Conservation (phyloP, 2,888 invertebrate genomes). For the Stegana nigrithorax region DNA sequence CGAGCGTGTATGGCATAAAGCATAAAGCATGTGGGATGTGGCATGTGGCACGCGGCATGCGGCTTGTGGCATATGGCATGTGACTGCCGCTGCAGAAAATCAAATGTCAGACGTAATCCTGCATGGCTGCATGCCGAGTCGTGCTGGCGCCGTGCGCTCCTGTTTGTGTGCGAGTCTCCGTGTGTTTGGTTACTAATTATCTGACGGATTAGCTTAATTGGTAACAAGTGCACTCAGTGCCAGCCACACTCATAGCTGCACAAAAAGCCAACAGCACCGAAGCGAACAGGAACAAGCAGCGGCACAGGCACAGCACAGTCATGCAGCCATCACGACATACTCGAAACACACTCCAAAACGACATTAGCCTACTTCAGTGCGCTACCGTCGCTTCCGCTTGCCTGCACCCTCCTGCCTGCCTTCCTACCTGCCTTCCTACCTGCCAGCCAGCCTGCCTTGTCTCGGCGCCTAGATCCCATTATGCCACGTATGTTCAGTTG, state of each 20-base stretch:
- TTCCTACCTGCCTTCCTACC: constrained; percentile 12
- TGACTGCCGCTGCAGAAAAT: background rate
- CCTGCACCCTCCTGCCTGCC: constrained; percentile 25
- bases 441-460: background rate
- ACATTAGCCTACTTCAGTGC: constrained; percentile 56
- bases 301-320: constrained; percentile 31
- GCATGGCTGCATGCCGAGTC: background rate
- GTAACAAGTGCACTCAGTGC: constrained; percentile 61
- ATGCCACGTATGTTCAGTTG: too few species aligned
- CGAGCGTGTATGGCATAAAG: background rate
- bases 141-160: constrained; percentile 7
- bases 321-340: constrained; percentile 27
- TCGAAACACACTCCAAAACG: constrained; percentile 52
- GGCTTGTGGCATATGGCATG: background rate
- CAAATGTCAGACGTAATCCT: background rate
- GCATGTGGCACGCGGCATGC: background rate
- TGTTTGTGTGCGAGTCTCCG: constrained; percentile 31
- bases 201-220: constrained; percentile 68
- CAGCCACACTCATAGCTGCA: background rate
- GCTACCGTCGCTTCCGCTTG: constrained; percentile 34
- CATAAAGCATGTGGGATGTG: background rate
- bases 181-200: constrained; percentile 64
- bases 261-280: constrained; percentile 43
- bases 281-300: background rate
- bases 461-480: background rate